phyloP scores from a whole-genome alignment of 2,888 invertebrate genomes.

The Bibio marci region DNA sequence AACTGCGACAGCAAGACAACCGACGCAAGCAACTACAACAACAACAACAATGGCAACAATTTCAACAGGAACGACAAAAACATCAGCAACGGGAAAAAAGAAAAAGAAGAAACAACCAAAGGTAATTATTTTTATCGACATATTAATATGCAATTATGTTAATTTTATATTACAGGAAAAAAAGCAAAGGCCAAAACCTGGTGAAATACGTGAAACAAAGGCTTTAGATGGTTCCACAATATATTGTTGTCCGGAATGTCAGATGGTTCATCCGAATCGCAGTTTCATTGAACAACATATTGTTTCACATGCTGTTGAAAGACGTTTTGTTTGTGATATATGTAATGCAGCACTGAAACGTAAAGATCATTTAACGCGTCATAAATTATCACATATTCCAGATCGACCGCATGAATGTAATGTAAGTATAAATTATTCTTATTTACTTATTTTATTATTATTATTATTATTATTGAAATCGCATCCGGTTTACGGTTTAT shows the following conservation, averaged over 20 bases:
- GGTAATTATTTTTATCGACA: slow-evolving; percentile 17
- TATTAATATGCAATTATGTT: background rate
- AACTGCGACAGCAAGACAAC: slow-evolving; percentile 9
- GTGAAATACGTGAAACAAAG: slow-evolving; percentile 34
- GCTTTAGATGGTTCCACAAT: slow-evolving; percentile 65
- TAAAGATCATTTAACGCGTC: slow-evolving; percentile 71
- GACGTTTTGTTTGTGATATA: slow-evolving; percentile 74
- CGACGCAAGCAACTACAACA: slow-evolving; percentile 16
- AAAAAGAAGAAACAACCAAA: slow-evolving; percentile 38
- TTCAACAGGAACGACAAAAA: slow-evolving; percentile 11
- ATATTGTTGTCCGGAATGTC: slow-evolving; percentile 76
- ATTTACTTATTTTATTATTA: background rate
- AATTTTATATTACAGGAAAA: slow-evolving; percentile 33
- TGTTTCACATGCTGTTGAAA: slow-evolving; percentile 71
- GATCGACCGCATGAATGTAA: slow-evolving; percentile 78
- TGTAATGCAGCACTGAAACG: slow-evolving; percentile 76
- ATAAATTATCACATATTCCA: slow-evolving; percentile 77
- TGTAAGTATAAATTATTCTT: slow-evolving; percentile 22
- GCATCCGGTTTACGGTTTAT: too few species aligned
- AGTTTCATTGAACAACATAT: slow-evolving; percentile 70
- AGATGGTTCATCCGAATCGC: slow-evolving; percentile 78
- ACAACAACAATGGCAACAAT: slow-evolving; percentile 29
- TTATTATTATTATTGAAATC: too few species aligned
- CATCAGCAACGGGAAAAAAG: slow-evolving; percentile 19
- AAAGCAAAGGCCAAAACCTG: slow-evolving; percentile 57